Conservation (phyloP, 2,888 invertebrate genomes). For the Formica aserva region DNA sequence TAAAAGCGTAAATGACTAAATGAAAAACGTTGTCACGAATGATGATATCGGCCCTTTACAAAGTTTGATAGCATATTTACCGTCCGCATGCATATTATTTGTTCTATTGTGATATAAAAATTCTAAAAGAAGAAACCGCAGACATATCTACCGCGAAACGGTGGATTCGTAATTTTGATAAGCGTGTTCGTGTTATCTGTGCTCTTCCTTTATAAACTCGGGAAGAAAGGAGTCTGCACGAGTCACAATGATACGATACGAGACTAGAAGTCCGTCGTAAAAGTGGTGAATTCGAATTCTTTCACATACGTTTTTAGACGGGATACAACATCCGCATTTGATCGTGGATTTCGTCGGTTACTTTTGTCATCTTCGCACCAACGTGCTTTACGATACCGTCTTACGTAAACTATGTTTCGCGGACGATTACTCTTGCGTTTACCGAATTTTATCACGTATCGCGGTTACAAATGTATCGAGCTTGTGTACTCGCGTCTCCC, state of each 20-base stretch:
- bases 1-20: slow-evolving; percentile 27
- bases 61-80: slow-evolving; percentile 54
- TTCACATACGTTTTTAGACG: neutral
- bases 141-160: slow-evolving; percentile 47
- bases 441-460: slow-evolving; percentile 36
- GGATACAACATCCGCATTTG: neutral
- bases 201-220: slow-evolving; percentile 16
- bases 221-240: slow-evolving; percentile 37
- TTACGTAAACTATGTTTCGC: neutral
- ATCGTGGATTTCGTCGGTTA: slow-evolving; percentile 13
- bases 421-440: slow-evolving; percentile 23
- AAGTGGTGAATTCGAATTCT: neutral
- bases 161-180: slow-evolving; percentile 64
- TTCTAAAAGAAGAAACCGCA: slow-evolving; percentile 11
- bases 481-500: neutral
- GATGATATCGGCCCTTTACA: slow-evolving; percentile 50
- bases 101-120: slow-evolving; percentile 44
- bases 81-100: slow-evolving; percentile 31
- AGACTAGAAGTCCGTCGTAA: slow-evolving; percentile 25
- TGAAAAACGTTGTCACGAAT: slow-evolving; percentile 47
- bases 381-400: slow-evolving; percentile 5
- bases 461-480: slow-evolving; percentile 5
- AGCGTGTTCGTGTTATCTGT: neutral
- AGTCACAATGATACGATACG: slow-evolving; percentile 57
- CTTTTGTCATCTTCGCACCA: slow-evolving; percentile 1